These are phyloP conservation scores for Pomatorhinus ruficollis DNA, from an alignment of 2,113 vertebrate genomes.

Conservation along the genomic window DNA sequence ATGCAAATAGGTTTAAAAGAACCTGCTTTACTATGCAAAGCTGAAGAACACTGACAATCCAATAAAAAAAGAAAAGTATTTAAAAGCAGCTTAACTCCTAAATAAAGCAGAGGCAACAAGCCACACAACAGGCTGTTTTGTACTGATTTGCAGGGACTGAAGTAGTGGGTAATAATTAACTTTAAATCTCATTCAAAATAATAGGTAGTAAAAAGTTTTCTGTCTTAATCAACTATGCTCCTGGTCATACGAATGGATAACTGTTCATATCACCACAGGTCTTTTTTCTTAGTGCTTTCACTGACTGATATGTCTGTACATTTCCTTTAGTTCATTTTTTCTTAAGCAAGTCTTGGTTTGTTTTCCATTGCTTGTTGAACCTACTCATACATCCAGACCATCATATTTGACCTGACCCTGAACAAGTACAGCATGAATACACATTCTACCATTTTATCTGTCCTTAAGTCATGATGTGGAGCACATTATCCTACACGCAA, in stretches of 20 bases:
- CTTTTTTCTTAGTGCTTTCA: not conserved
- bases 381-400: not conserved
- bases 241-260: fast-evolving
- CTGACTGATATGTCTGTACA: not conserved
- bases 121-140: not conserved
- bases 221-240: not conserved
- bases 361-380: not conserved
- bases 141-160: not conserved
- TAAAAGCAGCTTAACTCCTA: not conserved
- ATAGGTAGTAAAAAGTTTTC: not conserved
- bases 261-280: not conserved
- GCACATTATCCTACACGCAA: not conserved
- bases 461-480: not conserved
- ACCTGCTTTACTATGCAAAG: conserved; percentile 5
- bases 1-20: conserved; percentile 33
- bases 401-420: not conserved
- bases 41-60: not conserved
- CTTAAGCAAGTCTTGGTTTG: not conserved
- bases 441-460: not conserved
- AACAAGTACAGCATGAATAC: not conserved
- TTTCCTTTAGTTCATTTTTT: not conserved
- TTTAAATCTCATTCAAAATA: not conserved
- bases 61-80: not conserved
- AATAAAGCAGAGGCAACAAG: not conserved
- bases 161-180: not conserved